Base-by-base conservation (phyloP, 2,888 invertebrate genomes). In the Cephus pulcher region DNA sequence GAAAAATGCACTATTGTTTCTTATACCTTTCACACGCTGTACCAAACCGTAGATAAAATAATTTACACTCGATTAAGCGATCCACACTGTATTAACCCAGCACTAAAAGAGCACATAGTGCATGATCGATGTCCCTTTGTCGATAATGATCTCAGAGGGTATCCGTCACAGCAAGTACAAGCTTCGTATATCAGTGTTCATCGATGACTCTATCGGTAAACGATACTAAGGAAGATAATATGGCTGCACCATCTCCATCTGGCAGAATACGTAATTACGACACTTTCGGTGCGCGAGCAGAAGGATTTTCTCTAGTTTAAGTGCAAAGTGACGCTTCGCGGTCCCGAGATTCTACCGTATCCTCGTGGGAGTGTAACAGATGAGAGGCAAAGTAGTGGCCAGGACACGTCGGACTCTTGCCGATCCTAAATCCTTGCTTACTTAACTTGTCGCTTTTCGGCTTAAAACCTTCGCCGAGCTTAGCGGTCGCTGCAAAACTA, bases 391-490 rank as follows among this genome's bases (percentile, higher is more conserved):
- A 69, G 74, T 76, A 81, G 81, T 80, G 71, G 73, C 74, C 79
- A 75, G 79, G 80, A 80, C 77, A 78, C 71, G 23, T 23, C 34
- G 37, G 80, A 78, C 79, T 82, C 79, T 82, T 78, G 75, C 80
- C 83, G 80, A 82, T 81, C 84, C 86, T 89, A 90, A 90, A 89
- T 90, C 90, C 88, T 87, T 88, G 88, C 88, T 90, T 89, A 89
- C 88, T 89, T 88, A 89, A 90, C 90, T 90, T 86, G 88, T 85
- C 89, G 89, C 89, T 90, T 90, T 88, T 87, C 89, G 86, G 90
- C 88, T 90, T 89, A 89, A 85, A 87, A 82, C 87, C 86, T 86
- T 82, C 83, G 79, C 83, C 84, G 82, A 56, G 88, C 85, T 88
- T 86, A 85, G 87, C 82, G 88, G 87, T 86, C 84, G 83, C 82